Conservation (phyloP, 2,888 invertebrate genomes). For the Sinhomidia bicolor region DNA sequence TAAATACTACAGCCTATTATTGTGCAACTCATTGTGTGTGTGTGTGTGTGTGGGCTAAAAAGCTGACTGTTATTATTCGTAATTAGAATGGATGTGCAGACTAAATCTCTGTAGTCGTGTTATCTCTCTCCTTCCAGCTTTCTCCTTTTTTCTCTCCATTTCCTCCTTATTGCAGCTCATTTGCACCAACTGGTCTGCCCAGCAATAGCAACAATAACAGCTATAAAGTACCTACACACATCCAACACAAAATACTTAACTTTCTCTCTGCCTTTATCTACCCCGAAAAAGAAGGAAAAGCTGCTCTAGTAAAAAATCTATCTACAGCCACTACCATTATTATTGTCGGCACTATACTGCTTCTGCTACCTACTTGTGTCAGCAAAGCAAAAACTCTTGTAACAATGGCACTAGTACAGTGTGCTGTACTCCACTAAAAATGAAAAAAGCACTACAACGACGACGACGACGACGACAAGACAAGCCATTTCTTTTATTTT, state of each 20-base stretch:
- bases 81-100: constrained; percentile 79
- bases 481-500: constrained; percentile 48
- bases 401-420: too few relatives aligned
- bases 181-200: constrained; percentile 33
- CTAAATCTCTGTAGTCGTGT: constrained; percentile 78
- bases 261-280: background rate
- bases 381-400: too few relatives aligned
- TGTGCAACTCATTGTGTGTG: background rate
- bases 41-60: constrained; percentile 51
- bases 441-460: too few relatives aligned
- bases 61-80: constrained; percentile 79
- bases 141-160: constrained; percentile 28
- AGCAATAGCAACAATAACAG: background rate
- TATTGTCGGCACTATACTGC: background rate
- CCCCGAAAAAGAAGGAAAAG: background rate
- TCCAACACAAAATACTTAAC: background rate
- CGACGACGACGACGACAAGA: constrained; percentile 4
- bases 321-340: background rate
- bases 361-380: too few relatives aligned
- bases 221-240: background rate
- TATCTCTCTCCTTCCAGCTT: constrained; percentile 67
- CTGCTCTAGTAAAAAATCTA: background rate
- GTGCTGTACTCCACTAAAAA: too few relatives aligned
- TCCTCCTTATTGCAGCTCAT: constrained; percentile 66
- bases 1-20: background rate